A percentile compares a stretch with the other conserved stretches of the same genome.
phyloP scores from a whole-genome alignment of 2,797 vertebrate species.

The Premnoplex brunnescens region DNA sequence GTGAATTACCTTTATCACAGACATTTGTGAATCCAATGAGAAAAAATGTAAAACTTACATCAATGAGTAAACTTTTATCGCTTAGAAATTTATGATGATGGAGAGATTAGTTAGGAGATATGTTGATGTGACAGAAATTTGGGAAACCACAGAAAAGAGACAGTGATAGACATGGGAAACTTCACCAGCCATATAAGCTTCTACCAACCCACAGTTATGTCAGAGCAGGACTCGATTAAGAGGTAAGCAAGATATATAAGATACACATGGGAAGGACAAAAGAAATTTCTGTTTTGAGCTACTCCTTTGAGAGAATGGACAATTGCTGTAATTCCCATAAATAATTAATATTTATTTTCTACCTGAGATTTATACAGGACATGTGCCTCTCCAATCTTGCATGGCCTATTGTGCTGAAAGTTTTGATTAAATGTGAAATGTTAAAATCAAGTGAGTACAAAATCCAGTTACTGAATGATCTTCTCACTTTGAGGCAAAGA shows the following conservation, averaged over 20 bases:
- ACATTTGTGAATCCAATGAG: not conserved
- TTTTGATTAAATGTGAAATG: not conserved
- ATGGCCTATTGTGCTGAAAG: not conserved
- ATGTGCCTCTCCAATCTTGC: not conserved
- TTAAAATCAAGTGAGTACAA: not conserved
- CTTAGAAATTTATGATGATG: not conserved
- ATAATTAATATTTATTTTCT: not conserved
- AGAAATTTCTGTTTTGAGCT: not conserved
- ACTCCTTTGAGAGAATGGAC: not conserved
- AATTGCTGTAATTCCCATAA: not conserved
- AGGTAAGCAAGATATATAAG: not conserved
- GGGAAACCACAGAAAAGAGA: not conserved
- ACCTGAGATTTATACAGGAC: not conserved
- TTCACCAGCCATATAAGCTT: not conserved
- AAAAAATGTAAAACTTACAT: not conserved
- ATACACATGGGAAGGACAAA: not conserved
- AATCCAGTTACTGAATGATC: not conserved
- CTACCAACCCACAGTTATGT: not conserved
- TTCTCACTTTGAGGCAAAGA: not conserved
- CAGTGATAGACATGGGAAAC: not conserved
- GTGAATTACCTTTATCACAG: not conserved
- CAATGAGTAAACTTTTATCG: not conserved
- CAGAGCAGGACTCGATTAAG: not conserved
- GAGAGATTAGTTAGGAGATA: not conserved
- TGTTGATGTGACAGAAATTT: not conserved